Evolutionary conservation across 2,113 vertebrate species (phyloP), one percentile per base, ranked within the genome.

Genomic region (Scytalopus superciliaris): DNA sequence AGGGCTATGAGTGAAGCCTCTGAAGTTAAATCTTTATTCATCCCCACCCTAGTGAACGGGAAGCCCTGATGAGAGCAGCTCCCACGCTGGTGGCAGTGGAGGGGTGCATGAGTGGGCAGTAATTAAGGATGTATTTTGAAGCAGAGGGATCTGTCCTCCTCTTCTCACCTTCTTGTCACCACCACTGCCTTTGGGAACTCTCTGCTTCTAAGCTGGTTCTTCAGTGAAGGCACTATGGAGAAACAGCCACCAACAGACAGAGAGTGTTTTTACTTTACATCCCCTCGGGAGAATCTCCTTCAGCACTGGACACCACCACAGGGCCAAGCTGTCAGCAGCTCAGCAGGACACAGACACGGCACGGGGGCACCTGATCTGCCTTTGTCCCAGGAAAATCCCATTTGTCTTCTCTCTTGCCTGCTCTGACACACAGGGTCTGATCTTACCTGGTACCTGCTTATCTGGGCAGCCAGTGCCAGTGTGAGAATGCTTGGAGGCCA

Each of bases 341-440:
- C 3, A 2, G 3, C 8, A 7, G 30, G 42, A 63, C 6, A 27
- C 44, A 89, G 82, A 24, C 0, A 0, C 2, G 13, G 73, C 7
- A 10, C 49, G 44, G 55, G 45, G 78, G 72, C 37, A 21, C 14
- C 27, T 78, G 59, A 56, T 66, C 24, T 64, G 35, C 31, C 44
- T 52, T 66, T 73, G 30, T 82, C 44, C 27, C 0, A 0, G 60
- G 37, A 84, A 75, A 94, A 72, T 62, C 27, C 53, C 37, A 10
- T 87, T 94, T 92, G 27, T 81, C 62, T 70, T 66, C 53, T 69
- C 7, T 87, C 42, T 67, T 31, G 22, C 24, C 50, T 37, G 22
- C 7, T 68, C 14, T 18, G 19, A 21, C 63, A 28, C 47, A 68
- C 22, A 39, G 25, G 35, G 21, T 33, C 14, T 92, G 86, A 50